phyloP scores from a whole-genome alignment of 1,140 invertebrate genomes.

The Littorina saxatilis region DNA sequence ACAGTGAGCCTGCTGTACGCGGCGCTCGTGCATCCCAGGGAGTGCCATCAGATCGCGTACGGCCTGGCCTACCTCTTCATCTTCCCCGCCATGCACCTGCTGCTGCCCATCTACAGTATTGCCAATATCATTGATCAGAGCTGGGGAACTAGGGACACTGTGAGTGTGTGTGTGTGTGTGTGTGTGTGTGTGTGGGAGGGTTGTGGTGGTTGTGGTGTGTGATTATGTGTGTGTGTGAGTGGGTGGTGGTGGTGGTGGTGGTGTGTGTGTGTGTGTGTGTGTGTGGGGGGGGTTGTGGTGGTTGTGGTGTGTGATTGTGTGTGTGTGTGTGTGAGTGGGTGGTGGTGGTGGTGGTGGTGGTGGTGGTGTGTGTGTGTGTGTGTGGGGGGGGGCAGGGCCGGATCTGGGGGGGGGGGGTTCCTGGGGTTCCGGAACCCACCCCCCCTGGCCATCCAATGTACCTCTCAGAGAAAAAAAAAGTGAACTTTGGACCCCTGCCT shows the following conservation, averaged over 20 bases:
- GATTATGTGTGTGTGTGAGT: too few species aligned
- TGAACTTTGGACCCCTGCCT: too few species aligned
- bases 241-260: too few species aligned
- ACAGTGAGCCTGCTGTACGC: slow-evolving; percentile 57
- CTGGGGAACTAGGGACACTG: slow-evolving; percentile 62
- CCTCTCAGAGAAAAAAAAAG: too few species aligned
- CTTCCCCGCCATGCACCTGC: slow-evolving; percentile 64
- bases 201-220: too few species aligned
- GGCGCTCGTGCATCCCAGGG: slow-evolving; percentile 56
- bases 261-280: not conserved
- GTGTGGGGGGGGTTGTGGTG: not conserved
- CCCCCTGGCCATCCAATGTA: too few species aligned
- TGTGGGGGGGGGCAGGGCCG: too few species aligned
- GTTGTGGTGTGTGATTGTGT: not conserved
- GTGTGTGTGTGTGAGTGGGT: not conserved
- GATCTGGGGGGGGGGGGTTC: too few species aligned
- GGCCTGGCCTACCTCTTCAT: slow-evolving; percentile 60
- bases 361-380: too few species aligned
- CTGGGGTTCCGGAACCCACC: too few species aligned
- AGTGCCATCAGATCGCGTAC: slow-evolving; percentile 55
- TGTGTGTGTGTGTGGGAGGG: not conserved
- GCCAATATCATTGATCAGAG: slow-evolving; percentile 64
- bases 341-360: too few species aligned
- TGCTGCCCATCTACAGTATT: slow-evolving; percentile 62
- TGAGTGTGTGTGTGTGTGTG: slow-evolving; percentile 32